A percentile compares a stretch with the other conserved stretches of the same genome.
Conservation (phyloP, 1,140 invertebrate species). For the Cardiocondyla obscurior region DNA sequence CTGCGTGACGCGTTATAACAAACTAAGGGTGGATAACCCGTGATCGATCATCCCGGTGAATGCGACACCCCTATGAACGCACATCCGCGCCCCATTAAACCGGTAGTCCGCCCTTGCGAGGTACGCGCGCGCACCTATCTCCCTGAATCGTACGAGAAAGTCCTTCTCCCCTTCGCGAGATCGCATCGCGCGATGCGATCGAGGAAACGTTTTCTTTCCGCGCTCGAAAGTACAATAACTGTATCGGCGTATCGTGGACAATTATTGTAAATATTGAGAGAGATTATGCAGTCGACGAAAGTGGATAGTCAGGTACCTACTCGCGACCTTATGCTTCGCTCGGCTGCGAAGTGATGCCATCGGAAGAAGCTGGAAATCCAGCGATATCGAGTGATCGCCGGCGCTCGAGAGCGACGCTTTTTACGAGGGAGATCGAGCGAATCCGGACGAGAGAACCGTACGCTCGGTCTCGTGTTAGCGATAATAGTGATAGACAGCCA, state of each 20-base stretch:
- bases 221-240: conserved; percentile 45
- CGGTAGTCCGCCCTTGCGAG: conserved; percentile 73
- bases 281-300: conserved; percentile 9
- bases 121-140: conserved; percentile 74
- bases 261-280: neutral
- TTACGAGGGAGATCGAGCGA: conserved; percentile 15
- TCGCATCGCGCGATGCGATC: conserved; percentile 43
- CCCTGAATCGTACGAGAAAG: conserved; percentile 34
- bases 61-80: conserved; percentile 80
- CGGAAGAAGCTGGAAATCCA: neutral
- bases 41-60: conserved; percentile 82
- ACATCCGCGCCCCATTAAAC: conserved; percentile 82
- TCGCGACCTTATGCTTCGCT: neutral
- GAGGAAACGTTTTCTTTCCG: conserved; percentile 3
- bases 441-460: conserved; percentile 19
- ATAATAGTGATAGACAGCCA: conserved; percentile 72
- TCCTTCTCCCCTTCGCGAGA: conserved; percentile 28
- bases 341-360: neutral
- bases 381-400: conserved; percentile 44
- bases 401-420: neutral
- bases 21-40: conserved; percentile 80
- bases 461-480: conserved; percentile 58
- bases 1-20: conserved; percentile 76
- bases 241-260: neutral
- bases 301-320: neutral